A percentile compares a stretch with the other conserved stretches of the same genome.
phyloP scores from a whole-genome alignment of 2,113 vertebrate genomes.

The Nanorana parkeri region DNA sequence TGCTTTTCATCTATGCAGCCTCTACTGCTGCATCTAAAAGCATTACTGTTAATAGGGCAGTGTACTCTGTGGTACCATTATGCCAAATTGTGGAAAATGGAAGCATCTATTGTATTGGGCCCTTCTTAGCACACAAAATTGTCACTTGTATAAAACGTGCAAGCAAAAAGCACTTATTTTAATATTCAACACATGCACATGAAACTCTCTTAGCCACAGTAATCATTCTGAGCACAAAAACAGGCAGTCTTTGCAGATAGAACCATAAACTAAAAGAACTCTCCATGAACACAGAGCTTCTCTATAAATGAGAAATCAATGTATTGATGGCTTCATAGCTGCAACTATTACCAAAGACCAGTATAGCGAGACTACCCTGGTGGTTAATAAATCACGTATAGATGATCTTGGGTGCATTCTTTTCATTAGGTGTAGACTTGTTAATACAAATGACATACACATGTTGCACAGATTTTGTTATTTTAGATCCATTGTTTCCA shows the following conservation, averaged over 20 bases:
- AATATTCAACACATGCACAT: background rate
- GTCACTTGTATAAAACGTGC: background rate
- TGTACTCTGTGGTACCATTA: too few species aligned
- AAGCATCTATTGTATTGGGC: too few species aligned
- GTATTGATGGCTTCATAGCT: conserved; percentile 38
- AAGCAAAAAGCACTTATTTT: background rate
- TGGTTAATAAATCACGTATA: conserved; percentile 44
- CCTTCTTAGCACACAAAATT: too few species aligned
- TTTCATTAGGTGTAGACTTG: conserved; percentile 21
- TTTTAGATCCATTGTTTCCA: background rate
- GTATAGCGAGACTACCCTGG: conserved; percentile 21
- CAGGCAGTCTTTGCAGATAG: conserved; percentile 10
- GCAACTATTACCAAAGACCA: conserved; percentile 9
- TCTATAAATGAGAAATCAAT: conserved; percentile 50
- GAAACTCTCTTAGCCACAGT: background rate
- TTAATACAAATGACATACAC: conserved; percentile 25
- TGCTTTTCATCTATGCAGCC: too few species aligned
- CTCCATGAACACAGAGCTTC: conserved; percentile 11
- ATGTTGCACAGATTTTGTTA: conserved; percentile 26
- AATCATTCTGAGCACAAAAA: conserved; percentile 6
- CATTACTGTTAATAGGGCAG: too few species aligned
- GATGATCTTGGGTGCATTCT: conserved; percentile 17
- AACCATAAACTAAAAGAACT: conserved; percentile 40
- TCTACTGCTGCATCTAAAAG: too few species aligned
- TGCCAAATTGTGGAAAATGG: too few species aligned